Evolutionary conservation across 2,888 invertebrate genomes (phyloP), one percentile per base, ranked within the genome.

Genomic region (Drosophila hamatofila): DNA sequence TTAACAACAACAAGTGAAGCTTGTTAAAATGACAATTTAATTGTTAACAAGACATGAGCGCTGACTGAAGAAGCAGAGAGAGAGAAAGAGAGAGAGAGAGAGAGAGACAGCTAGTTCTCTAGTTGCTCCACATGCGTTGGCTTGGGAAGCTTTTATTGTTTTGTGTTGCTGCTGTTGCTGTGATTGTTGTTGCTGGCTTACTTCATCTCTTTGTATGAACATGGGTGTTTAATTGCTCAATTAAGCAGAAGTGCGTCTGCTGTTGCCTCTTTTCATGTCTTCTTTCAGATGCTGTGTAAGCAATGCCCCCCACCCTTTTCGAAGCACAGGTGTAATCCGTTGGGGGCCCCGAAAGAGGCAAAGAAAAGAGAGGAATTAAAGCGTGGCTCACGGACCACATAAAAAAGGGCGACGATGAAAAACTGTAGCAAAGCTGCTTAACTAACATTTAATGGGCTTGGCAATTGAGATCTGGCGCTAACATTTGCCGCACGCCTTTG

Each of bases 11-110:
- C 75, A 75, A 89, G 86, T 89, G 81, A 77, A 74, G 90, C 90
- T 88, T 86, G 90, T 88, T 89, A 88, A 91, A 89, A 91, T 90
- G 91, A 91, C 91, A 91, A 90, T 91, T 91, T 91, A 91, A 91
- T 90, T 91, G 91, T 88, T 81, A 84, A 78, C 80, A 80, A 83
- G 79, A 78, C 83, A 82, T 80, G 80, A 73, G 80, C 76, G 69
- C 72, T 67, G 71, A 68, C 52, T 69, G 54, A 41, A 30, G 56
- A 42, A 44, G 21, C 11, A 16, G 11, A 48, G 11, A 27, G 27
- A 25, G n/a, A 21, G 16, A 48, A 11, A 48, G 27, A 11, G 27
- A 27, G n/a, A 1, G 48, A 27, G 27, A 27, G 42, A 18, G 35
- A 30, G 57, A 61, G 59, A 44, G 18, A 14, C 48, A 51, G 55